A percentile compares a stretch with the other conserved stretches of the same genome.
These are phyloP conservation scores for Athalia cordata DNA, from an alignment of 2,888 invertebrate genomes.

Conservation along the genomic window DNA sequence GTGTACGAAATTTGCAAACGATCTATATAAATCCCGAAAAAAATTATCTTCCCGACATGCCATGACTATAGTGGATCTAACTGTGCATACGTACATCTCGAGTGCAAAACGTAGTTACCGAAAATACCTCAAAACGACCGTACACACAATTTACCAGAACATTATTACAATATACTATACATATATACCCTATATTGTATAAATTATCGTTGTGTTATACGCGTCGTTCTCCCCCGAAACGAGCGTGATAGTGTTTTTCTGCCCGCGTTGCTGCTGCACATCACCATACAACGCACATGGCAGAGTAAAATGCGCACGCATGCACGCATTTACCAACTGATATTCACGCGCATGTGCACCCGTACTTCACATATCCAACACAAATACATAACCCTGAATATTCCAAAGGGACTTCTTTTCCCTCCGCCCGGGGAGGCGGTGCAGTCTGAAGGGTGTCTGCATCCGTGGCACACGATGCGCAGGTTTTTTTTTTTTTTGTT, in stretches of 20 bases:
- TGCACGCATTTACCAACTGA: background rate
- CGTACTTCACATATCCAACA: background rate
- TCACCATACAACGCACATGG: constrained; percentile 29
- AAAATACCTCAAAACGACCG: no score
- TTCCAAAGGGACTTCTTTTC: background rate
- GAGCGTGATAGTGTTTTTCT: constrained; percentile 7
- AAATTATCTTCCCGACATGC: no score
- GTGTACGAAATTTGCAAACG: no score
- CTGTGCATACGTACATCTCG: no score
- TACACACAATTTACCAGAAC: no score
- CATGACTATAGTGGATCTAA: no score
- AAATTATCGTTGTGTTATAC: no score
- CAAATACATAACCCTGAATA: background rate
- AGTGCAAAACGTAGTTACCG: no score
- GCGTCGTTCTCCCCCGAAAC: background rate
- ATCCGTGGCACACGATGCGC: constrained; percentile 62
- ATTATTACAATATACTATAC: no score
- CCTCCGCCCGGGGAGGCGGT: constrained; percentile 1
- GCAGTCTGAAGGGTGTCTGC: constrained; percentile 65
- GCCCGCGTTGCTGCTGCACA: constrained; percentile 8
- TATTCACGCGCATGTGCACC: background rate
- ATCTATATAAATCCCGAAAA: no score
- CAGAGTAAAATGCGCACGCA: constrained; percentile 26
- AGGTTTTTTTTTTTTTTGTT: background rate
- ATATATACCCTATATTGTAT: no score